A percentile compares a stretch with the other conserved stretches of the same genome.
These are phyloP conservation scores for Anneissia japonica DNA, from an alignment of 35 echinoderm and acorn worm genomes.

Conservation along the genomic window DNA sequence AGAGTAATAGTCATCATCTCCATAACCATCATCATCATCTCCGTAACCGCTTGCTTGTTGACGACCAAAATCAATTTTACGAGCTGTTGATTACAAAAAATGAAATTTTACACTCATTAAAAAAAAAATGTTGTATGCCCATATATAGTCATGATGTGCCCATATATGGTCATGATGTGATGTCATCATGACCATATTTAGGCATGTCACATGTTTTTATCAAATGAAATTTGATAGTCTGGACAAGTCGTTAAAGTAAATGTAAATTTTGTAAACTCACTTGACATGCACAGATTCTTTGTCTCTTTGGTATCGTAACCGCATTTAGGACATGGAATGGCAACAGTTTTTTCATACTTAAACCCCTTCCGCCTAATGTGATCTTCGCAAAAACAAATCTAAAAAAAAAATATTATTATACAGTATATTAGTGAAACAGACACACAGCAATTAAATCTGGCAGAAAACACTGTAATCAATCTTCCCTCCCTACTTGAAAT, in stretches of 20 bases:
- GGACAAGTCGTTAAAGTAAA: too few relatives aligned
- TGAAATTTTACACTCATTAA: not conserved
- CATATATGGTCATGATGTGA: not conserved
- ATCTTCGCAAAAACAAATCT: slow-evolving; percentile 91
- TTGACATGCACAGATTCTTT: slow-evolving; percentile 92
- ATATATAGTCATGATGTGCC: not conserved
- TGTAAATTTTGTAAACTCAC: too few relatives aligned
- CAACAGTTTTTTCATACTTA: slow-evolving; percentile 65
- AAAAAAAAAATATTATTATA: not conserved
- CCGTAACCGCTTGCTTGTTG: slow-evolving; percentile 10
- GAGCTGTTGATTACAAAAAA: slow-evolving; percentile 17
- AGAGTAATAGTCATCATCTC: slow-evolving; percentile 21
- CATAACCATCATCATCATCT: slow-evolving; percentile 39
- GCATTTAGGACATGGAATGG: slow-evolving; percentile 86
- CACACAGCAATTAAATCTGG: too few relatives aligned
- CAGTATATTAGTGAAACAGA: too few relatives aligned
- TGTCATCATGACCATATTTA: too few relatives aligned
- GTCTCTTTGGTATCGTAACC: slow-evolving; percentile 71
- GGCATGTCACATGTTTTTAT: too few relatives aligned
- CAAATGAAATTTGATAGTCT: too few relatives aligned
- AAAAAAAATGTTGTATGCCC: not conserved
- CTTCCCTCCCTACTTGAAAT: too few relatives aligned
- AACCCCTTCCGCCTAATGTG: slow-evolving; percentile 85
- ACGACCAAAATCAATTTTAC: slow-evolving; percentile 73
- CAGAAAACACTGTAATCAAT: too few relatives aligned